phyloP scores from a whole-genome alignment of 2,888 invertebrate species.

The Leptinotarsa tumamoca region DNA sequence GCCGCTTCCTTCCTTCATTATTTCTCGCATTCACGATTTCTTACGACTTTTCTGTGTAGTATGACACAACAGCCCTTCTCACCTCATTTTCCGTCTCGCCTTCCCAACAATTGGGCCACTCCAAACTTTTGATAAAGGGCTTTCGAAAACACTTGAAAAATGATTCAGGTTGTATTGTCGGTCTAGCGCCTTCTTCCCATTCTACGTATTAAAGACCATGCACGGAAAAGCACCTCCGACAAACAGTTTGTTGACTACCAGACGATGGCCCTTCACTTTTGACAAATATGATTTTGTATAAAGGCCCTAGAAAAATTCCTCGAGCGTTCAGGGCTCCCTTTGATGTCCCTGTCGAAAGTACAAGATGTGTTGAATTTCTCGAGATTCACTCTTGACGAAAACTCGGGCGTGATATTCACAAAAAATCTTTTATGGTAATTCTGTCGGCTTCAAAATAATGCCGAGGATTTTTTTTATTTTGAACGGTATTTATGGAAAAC shows the following conservation, averaged over 20 bases:
- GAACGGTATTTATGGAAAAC: no score
- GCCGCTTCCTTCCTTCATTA: slow-evolving; percentile 6
- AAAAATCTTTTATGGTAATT: neutral
- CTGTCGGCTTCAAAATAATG: no score
- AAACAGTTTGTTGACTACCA: slow-evolving; percentile 28
- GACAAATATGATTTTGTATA: slow-evolving; percentile 29
- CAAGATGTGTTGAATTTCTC: slow-evolving; percentile 1
- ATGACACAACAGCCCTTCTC: slow-evolving; percentile 21
- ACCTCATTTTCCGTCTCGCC: slow-evolving; percentile 19
- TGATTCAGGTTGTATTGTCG: slow-evolving; percentile 29
- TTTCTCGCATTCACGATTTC: slow-evolving; percentile 8
- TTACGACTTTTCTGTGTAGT: slow-evolving; percentile 8
- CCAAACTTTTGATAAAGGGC: slow-evolving; percentile 26
- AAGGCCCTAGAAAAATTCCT: neutral
- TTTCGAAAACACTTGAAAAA: slow-evolving; percentile 35
- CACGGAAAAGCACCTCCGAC: slow-evolving; percentile 22
- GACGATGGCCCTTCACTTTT: slow-evolving; percentile 29
- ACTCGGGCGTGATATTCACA: neutral
- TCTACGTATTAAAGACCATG: slow-evolving; percentile 24
- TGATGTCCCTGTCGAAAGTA: slow-evolving; percentile 10
- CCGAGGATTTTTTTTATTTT: no score
- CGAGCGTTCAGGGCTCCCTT: slow-evolving; percentile 1
- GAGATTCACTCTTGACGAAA: neutral
- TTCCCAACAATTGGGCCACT: slow-evolving; percentile 29
- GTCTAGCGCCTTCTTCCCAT: slow-evolving; percentile 21